phyloP scores from a whole-genome alignment of 1,140 invertebrate species.

The Drosophila takahashii region DNA sequence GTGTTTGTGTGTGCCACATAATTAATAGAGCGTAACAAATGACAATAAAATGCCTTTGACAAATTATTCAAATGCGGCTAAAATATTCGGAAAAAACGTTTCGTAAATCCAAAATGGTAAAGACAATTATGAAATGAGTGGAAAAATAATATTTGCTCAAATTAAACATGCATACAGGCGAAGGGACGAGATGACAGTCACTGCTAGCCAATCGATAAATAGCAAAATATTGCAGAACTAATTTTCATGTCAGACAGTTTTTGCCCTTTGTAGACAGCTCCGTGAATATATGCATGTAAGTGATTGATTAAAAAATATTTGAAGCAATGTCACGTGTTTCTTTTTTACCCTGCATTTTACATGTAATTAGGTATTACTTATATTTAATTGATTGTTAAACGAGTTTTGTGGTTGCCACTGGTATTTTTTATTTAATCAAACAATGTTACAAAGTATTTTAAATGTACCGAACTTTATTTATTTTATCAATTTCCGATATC shows the following conservation, averaged over 20 bases:
- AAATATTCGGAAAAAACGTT: constrained; percentile 55
- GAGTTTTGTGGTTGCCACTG: not conserved
- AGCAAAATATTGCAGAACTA: constrained; percentile 12
- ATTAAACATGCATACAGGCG: constrained; percentile 8
- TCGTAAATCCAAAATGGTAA: constrained; percentile 34
- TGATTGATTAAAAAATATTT: constrained; percentile 12
- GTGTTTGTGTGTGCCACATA: constrained; percentile 55
- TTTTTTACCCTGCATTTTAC: not conserved
- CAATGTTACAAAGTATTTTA: not conserved
- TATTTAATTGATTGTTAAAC: not conserved
- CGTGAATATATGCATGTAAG: not conserved
- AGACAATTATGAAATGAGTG: constrained; percentile 42
- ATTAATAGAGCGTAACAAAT: constrained; percentile 74
- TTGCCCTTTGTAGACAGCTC: not conserved
- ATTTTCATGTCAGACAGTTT: constrained; percentile 6
- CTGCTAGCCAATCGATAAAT: constrained; percentile 24
- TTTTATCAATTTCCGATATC: not conserved
- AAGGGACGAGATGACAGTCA: not conserved
- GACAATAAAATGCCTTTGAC: constrained; percentile 56
- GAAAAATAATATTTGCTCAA: constrained; percentile 41
- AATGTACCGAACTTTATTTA: not conserved
- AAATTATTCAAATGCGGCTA: constrained; percentile 65
- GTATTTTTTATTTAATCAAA: not conserved
- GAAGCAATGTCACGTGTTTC: not conserved
- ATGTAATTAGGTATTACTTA: constrained; percentile 4